Evolutionary conservation across 2,888 invertebrate genomes (phyloP).

Genomic region (Antheraea assamensis): DNA sequence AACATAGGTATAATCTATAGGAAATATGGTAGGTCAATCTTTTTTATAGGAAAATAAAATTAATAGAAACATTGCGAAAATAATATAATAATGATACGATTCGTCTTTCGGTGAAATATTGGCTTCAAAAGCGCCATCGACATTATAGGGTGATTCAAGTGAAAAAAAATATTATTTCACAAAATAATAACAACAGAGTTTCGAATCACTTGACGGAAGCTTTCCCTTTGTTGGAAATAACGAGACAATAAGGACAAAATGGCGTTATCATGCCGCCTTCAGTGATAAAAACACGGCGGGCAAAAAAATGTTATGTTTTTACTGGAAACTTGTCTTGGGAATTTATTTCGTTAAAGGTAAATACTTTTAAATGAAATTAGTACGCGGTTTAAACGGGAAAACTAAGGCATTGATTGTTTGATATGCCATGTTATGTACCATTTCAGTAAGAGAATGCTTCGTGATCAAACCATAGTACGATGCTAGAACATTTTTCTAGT

Average conservation of each 20-base stretch:
- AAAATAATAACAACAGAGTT: not conserved
- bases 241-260: conserved; percentile 7
- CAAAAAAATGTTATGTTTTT: not conserved
- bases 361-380: not conserved
- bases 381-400: not conserved
- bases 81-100: not conserved
- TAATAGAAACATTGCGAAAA: not conserved
- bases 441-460: not conserved
- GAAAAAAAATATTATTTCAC: not conserved
- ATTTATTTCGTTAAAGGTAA: not conserved
- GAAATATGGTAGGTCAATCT: too few species aligned
- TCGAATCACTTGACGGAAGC: not conserved
- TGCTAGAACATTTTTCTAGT: too few species aligned
- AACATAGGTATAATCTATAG: too few species aligned
- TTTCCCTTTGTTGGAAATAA: not conserved
- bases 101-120: not conserved
- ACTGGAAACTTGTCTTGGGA: not conserved
- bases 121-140: not conserved
- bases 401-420: not conserved
- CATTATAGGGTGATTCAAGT: not conserved
- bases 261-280: conserved; percentile 3
- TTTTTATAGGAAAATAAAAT: not conserved
- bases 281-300: not conserved
- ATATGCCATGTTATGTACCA: not conserved
- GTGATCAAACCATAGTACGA: too few species aligned